Percentiles rank a stretch among this genome's conserved stretches.
Conservation (phyloP, 2,888 invertebrate species). For the Griposia aprilina region DNA sequence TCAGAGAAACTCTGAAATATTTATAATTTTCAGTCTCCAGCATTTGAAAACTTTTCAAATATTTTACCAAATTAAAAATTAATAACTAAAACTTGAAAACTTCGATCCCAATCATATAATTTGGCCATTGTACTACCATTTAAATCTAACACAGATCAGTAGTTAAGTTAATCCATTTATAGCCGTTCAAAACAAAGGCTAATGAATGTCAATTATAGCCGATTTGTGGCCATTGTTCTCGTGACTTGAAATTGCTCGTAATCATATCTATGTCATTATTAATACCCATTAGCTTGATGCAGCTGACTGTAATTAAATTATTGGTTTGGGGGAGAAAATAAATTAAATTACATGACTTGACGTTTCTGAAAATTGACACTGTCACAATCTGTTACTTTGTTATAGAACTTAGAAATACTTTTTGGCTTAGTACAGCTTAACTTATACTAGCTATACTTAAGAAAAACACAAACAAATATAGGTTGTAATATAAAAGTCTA, state of each 20-base stretch:
- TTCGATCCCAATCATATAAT: neutral
- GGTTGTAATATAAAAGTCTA: neutral
- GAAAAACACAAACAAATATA: too few species aligned
- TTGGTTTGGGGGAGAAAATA: neutral
- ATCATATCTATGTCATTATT: neutral
- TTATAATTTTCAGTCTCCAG: neutral
- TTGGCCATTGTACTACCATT: neutral
- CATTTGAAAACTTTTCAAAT: neutral
- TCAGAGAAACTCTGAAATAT: neutral
- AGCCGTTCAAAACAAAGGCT: conserved; percentile 6
- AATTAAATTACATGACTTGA: too few species aligned
- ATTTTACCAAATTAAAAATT: neutral
- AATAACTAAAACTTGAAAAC: neutral
- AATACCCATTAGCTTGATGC: neutral
- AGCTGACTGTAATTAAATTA: neutral
- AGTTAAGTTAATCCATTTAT: conserved; percentile 11
- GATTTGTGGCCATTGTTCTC: conserved; percentile 24
- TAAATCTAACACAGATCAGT: neutral
- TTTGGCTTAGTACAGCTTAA: too few species aligned
- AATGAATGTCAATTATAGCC: conserved; percentile 34
- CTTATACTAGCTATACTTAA: too few species aligned
- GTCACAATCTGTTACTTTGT: neutral
- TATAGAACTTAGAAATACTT: neutral
- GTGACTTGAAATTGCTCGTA: neutral
- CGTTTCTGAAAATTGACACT: neutral